phyloP scores from a whole-genome alignment of 2,888 invertebrate species.

The Aplocera efformata region DNA sequence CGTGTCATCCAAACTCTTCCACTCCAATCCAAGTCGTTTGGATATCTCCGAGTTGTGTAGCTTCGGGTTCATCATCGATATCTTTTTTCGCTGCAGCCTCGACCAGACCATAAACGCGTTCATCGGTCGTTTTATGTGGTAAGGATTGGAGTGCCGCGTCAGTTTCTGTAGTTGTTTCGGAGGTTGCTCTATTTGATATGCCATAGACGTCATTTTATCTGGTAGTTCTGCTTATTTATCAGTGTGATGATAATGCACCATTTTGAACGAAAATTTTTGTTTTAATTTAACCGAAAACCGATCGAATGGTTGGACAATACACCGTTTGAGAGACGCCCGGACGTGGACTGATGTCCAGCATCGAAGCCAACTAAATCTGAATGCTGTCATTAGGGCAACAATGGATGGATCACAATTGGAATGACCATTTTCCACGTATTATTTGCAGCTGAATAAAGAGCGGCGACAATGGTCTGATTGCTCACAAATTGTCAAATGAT shows the following conservation, averaged over 20 bases:
- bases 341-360: slow-evolving; percentile 63
- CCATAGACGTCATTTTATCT: slow-evolving; percentile 44
- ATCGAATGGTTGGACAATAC: slow-evolving; percentile 9
- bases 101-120: slow-evolving; percentile 99
- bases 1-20: slow-evolving; percentile 89
- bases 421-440: slow-evolving; percentile 79
- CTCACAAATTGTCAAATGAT: slow-evolving; percentile 81
- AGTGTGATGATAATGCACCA: not conserved
- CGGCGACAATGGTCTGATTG: slow-evolving; percentile 80
- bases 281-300: slow-evolving; percentile 1
- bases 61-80: slow-evolving; percentile 90
- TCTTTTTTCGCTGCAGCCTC: slow-evolving; percentile 90
- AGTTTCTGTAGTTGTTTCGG: slow-evolving; percentile 52
- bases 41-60: slow-evolving; percentile 90
- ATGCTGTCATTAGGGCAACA: slow-evolving; percentile 76
- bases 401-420: slow-evolving; percentile 67
- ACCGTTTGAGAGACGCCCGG: slow-evolving; percentile 48
- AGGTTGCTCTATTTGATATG: slow-evolving; percentile 53
- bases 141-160: slow-evolving; percentile 79
- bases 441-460: slow-evolving; percentile 78
- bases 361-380: slow-evolving; percentile 62
- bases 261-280: slow-evolving; percentile 9
- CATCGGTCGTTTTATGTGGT: slow-evolving; percentile 97
- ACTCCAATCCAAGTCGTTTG: slow-evolving; percentile 90
- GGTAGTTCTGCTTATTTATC: not conserved